Base-by-base conservation (phyloP, 2,113 vertebrate species). In the Orcinus orca region DNA sequence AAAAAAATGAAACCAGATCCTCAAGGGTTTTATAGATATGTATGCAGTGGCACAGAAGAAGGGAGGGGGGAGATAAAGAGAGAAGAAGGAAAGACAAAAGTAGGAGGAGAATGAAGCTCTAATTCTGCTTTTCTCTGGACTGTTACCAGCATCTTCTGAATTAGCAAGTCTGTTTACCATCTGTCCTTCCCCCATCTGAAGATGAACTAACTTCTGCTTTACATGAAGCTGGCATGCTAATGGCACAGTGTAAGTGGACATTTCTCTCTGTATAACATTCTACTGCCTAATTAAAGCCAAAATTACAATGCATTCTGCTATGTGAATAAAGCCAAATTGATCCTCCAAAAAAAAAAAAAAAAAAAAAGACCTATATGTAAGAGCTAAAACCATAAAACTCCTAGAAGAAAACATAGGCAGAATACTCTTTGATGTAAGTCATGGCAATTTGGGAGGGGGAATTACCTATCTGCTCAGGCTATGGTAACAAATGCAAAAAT, bases 1-100 rank as follows among this genome's bases (percentile, higher is more conserved):
- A 6, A 53, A 77, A 84, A 90, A 96, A 87, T 90, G 74, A 92
- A 96, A 71, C 92, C 44, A 62, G 29, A 95, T 88, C 67, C 77
- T 53, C 73, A n/a, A 87, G 90, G 38, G 65, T 47, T 96, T 79
- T 90, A 41, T 41, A 38, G 53, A 76, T 67, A 44, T 58, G 20
- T 20, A 7, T 55, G 67, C 44, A 36, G 41, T 93, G 44, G 18
- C 71, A 62, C 65, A 76, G 62, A 77, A 38, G 38, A 25, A 58
- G 60, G 67, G 31, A n/a, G 6, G 3, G 25, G 11, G 5, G 1
- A 6, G 38, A 31, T 18, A 41, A 29, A 55, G 70, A 83, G 21
- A 50, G 23, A 12, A 63, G 9, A 55, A 76, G 6, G 60, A 25
- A 85, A 53, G 65, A 77, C 53, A n/a, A 67, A 47, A 76, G 33